Percentiles rank a stretch among this genome's conserved stretches.
phyloP scores from a whole-genome alignment of 2,113 vertebrate genomes.

The Tyto alba region DNA sequence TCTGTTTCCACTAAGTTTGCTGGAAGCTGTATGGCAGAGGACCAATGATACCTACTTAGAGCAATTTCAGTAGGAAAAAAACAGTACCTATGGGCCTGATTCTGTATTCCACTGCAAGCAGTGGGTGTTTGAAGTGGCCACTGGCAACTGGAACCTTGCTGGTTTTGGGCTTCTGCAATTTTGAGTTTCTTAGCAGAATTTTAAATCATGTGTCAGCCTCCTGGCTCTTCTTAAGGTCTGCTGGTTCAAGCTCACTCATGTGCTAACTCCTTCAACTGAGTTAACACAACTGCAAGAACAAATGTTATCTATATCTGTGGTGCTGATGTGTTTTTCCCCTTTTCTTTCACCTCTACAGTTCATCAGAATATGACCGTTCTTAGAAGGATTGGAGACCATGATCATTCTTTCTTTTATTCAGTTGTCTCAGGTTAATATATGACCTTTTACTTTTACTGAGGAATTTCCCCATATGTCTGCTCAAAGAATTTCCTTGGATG shows the following conservation, averaged over 20 bases:
- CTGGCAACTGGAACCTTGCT: background rate
- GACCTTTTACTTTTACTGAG: constrained; percentile 54
- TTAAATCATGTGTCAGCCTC: background rate
- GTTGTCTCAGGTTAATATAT: constrained; percentile 38
- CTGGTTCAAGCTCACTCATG: background rate
- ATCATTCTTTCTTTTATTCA: background rate
- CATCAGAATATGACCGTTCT: background rate
- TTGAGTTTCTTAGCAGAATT: background rate
- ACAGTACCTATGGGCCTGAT: background rate
- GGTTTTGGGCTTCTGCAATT: background rate
- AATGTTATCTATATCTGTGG: background rate
- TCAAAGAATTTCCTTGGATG: constrained; percentile 52
- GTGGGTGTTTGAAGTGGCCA: background rate
- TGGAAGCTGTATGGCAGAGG: background rate
- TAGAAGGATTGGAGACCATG: background rate
- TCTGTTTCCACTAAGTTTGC: background rate
- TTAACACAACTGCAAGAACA: background rate
- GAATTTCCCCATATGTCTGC: constrained; percentile 51
- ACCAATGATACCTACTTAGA: background rate
- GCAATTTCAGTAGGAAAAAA: background rate
- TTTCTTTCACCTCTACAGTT: background rate
- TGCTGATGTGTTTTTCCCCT: background rate
- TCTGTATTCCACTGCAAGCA: background rate
- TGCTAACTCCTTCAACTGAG: background rate
- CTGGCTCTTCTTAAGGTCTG: background rate